phyloP scores from a whole-genome alignment of 2,888 invertebrate species.

The Yponomeuta malinellus region DNA sequence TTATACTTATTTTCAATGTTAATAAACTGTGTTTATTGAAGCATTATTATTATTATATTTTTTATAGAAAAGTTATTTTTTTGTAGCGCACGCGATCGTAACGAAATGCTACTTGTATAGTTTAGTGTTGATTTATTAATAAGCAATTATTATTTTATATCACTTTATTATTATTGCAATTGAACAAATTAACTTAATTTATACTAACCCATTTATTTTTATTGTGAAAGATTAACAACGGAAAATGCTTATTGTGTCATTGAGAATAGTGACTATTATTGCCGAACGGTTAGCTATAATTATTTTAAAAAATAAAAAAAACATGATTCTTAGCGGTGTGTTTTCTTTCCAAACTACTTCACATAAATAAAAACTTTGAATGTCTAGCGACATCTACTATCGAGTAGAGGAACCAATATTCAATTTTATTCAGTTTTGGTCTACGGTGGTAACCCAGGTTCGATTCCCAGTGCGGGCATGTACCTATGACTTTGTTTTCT shows the following conservation, averaged over 20 bases:
- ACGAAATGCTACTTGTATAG: constrained; percentile 58
- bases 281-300: constrained; percentile 77
- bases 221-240: constrained; percentile 62
- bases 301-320: constrained; percentile 78
- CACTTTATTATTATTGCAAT: constrained; percentile 37
- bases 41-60: constrained; percentile 58
- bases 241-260: constrained; percentile 75
- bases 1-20: constrained; percentile 40
- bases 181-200: constrained; percentile 45
- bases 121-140: constrained; percentile 66
- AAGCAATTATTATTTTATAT: constrained; percentile 38
- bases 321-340: constrained; percentile 62
- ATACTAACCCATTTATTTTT: constrained; percentile 47
- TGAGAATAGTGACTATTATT: constrained; percentile 72
- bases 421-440: too few species aligned
- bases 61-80: constrained; percentile 68
- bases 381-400: constrained; percentile 34
- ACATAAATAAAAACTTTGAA: too few species aligned
- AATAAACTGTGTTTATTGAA: constrained; percentile 61
- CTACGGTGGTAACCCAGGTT: too few species aligned
- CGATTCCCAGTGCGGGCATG: too few species aligned
- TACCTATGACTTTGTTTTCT: too few species aligned
- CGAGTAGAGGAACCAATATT: constrained; percentile 30
- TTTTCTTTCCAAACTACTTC: constrained; percentile 35
- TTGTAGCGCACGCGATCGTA: constrained; percentile 55